These are phyloP conservation scores for Delia radicum DNA, from an alignment of 1,140 invertebrate genomes.

Conservation along the genomic window DNA sequence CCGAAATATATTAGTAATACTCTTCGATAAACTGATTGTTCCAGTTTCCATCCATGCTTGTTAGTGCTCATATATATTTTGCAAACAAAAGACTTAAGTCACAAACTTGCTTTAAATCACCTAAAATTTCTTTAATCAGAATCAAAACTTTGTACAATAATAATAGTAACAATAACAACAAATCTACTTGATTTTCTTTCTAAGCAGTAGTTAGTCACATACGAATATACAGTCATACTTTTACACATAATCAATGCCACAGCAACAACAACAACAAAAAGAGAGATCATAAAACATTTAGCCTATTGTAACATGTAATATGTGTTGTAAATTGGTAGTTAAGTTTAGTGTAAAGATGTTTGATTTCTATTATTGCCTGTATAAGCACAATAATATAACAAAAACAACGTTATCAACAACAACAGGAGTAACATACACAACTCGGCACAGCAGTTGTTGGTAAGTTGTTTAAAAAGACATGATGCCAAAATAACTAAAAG, in stretches of 20 bases:
- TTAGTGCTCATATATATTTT: too few relatives aligned
- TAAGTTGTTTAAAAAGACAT: conserved; percentile 22
- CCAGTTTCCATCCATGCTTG: too few relatives aligned
- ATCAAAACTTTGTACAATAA: not conserved
- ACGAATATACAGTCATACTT: too few relatives aligned
- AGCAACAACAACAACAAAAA: not conserved
- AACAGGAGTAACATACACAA: not conserved
- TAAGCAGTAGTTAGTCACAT: too few relatives aligned
- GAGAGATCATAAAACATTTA: conserved; percentile 19
- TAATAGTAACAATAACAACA: not conserved
- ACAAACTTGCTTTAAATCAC: not conserved
- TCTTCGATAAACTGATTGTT: too few relatives aligned
- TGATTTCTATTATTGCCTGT: conserved; percentile 24
- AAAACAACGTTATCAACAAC: not conserved
- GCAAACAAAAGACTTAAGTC: not conserved
- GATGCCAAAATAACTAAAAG: conserved; percentile 4
- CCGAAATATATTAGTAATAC: too few relatives aligned
- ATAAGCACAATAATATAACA: not conserved
- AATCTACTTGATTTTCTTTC: not conserved
- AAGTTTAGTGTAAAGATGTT: conserved; percentile 24
- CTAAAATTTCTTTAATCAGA: not conserved
- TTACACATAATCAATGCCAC: not conserved
- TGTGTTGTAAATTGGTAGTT: conserved; percentile 22
- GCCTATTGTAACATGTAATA: conserved; percentile 17
- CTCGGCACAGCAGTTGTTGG: not conserved